Percentiles rank a stretch among this genome's conserved stretches.
Conservation (phyloP, 2,888 invertebrate genomes). For the Dinocampus coccinellae region DNA sequence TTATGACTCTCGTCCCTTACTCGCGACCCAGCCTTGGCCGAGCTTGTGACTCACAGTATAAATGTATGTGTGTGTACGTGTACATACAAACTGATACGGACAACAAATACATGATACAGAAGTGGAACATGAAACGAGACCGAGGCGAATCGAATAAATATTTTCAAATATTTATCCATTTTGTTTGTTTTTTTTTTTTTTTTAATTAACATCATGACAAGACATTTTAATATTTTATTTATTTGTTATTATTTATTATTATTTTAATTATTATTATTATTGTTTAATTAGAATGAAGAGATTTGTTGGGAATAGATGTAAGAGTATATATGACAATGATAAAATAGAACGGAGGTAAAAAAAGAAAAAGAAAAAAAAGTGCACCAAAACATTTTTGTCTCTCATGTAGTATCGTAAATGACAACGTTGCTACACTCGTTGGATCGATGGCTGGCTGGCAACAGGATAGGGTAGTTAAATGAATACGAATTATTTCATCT, state of each 20-base stretch:
- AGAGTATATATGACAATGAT: too few relatives aligned
- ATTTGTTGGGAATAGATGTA: too few relatives aligned
- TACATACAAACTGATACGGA: conserved; percentile 6
- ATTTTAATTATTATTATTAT: too few relatives aligned
- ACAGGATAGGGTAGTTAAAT: conserved; percentile 55
- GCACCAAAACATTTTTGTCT: conserved; percentile 40
- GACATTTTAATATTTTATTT: neutral
- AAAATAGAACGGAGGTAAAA: conserved; percentile 15
- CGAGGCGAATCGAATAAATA: conserved; percentile 39
- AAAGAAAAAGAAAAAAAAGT: conserved; percentile 12
- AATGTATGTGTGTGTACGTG: neutral
- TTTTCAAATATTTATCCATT: neutral
- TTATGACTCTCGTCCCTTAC: conserved; percentile 34
- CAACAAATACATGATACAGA: conserved; percentile 45
- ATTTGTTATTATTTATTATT: too few relatives aligned
- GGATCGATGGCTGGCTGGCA: conserved; percentile 65
- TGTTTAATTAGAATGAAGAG: too few relatives aligned
- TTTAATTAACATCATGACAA: neutral
- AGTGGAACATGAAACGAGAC: conserved; percentile 51
- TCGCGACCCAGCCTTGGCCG: conserved; percentile 42
- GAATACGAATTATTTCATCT: conserved; percentile 23
- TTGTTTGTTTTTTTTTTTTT: conserved; percentile 5
- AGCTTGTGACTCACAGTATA: conserved; percentile 50
- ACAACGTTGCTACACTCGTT: conserved; percentile 49
- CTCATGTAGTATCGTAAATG: conserved; percentile 49